Conservation (phyloP, 1,140 invertebrate genomes). For the Drosophila kikkawai region DNA sequence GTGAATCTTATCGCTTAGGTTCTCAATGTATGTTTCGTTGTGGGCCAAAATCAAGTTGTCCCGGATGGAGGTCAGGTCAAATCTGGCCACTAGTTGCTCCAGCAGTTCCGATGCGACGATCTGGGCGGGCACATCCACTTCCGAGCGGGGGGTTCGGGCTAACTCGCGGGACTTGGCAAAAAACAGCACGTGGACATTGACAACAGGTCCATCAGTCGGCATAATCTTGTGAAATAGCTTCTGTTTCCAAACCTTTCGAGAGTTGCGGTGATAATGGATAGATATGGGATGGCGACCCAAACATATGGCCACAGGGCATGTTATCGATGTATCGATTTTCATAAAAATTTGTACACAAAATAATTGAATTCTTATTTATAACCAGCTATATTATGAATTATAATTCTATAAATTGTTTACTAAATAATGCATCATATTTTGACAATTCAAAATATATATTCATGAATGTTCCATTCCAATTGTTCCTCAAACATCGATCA, state of each 20-base stretch:
- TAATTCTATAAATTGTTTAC: background rate
- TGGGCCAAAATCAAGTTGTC: conserved; percentile 91
- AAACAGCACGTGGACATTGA: conserved; percentile 90
- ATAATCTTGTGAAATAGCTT: conserved; percentile 27
- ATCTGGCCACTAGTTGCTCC: conserved; percentile 86
- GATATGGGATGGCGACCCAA: background rate
- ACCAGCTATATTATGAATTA: background rate
- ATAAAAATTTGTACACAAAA: background rate
- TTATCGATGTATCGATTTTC: background rate
- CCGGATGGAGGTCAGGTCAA: conserved; percentile 89
- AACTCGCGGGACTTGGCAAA: conserved; percentile 95
- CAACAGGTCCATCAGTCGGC: conserved; percentile 35
- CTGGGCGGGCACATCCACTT: conserved; percentile 86
- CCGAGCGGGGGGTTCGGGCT: conserved; percentile 87
- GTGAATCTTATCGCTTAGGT: conserved; percentile 86
- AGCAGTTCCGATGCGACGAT: conserved; percentile 86
- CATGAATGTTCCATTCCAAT: background rate
- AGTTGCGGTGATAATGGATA: background rate
- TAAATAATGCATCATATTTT: background rate
- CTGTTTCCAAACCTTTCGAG: background rate
- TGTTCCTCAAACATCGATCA: conserved; percentile 3
- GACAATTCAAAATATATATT: too few species aligned
- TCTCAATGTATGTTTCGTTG: conserved; percentile 91
- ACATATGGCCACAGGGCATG: background rate
- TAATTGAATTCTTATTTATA: background rate